A percentile compares a stretch with the other conserved stretches of the same genome.
Evolutionary conservation across 1,140 invertebrate species (phyloP).

Genomic region (Atta texana): DNA sequence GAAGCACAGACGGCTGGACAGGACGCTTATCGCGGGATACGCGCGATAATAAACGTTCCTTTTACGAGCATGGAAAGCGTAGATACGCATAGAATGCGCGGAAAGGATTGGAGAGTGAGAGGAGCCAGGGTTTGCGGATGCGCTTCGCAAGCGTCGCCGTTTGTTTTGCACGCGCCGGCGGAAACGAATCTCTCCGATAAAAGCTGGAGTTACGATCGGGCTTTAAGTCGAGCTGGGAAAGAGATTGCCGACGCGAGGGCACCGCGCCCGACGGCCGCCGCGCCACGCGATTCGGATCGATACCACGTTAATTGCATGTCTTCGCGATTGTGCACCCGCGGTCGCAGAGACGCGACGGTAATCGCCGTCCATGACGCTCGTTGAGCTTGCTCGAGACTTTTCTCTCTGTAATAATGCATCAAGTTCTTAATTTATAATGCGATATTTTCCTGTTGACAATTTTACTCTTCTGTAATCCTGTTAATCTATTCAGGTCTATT

Average conservation of each 20-base stretch:
- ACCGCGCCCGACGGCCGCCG: constrained; percentile 43
- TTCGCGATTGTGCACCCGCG: constrained; percentile 72
- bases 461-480: too few relatives aligned
- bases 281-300: constrained; percentile 75
- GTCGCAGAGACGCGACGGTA: constrained; percentile 31
- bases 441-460: too few relatives aligned
- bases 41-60: constrained; percentile 79
- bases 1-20: constrained; percentile 39
- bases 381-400: not conserved
- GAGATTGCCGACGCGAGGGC: constrained; percentile 71
- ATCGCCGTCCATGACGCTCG: constrained; percentile 14
- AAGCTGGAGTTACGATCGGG: constrained; percentile 72
- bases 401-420: not conserved
- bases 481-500: too few relatives aligned
- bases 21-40: constrained; percentile 76
- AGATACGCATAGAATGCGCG: constrained; percentile 57
- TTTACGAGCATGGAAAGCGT: constrained; percentile 75
- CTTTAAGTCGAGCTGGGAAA: constrained; percentile 64
- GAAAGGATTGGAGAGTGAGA: not conserved
- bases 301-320: constrained; percentile 80
- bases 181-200: constrained; percentile 79
- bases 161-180: constrained; percentile 78
- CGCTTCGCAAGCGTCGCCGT: constrained; percentile 65
- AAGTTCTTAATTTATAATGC: not conserved
- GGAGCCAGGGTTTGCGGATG: constrained; percentile 45